Evolutionary conservation across 2,797 vertebrate species (phyloP).

Genomic region (Hybognathus amarus): DNA sequence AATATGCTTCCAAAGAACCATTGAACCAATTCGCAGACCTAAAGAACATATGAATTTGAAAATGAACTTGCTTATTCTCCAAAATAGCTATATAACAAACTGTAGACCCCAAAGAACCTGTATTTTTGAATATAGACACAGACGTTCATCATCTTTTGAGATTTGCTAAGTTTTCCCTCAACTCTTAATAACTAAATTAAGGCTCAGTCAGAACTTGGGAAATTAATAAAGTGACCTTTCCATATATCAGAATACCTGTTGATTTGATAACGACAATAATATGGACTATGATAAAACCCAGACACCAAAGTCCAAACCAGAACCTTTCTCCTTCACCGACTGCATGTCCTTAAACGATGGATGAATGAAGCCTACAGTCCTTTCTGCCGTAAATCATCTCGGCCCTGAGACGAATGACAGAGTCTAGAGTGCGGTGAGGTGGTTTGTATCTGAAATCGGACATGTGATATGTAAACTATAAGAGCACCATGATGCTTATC

Average conservation of each 20-base stretch:
- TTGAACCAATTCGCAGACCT: not conserved
- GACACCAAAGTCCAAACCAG: constrained; percentile 6
- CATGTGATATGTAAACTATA: constrained; percentile 71
- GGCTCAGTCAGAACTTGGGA: not conserved
- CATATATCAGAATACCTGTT: constrained; percentile 1
- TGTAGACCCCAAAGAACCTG: not conserved
- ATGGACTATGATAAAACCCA: constrained; percentile 43
- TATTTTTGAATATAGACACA: not conserved
- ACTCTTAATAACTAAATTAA: not conserved
- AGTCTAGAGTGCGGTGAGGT: constrained; percentile 52
- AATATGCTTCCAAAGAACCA: not conserved
- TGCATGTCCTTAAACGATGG: constrained; percentile 20
- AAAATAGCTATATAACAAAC: not conserved
- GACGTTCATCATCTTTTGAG: not conserved
- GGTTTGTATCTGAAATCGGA: constrained; percentile 70
- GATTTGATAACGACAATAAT: constrained; percentile 14
- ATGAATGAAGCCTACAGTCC: constrained; percentile 3
- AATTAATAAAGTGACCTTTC: constrained; percentile 14
- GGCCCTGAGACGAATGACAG: constrained; percentile 33
- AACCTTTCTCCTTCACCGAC: not conserved
- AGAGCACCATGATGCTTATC: constrained; percentile 56
- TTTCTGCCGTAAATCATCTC: constrained; percentile 70
- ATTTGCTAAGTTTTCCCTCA: not conserved
- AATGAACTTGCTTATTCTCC: not conserved
- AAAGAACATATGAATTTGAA: not conserved